These are phyloP conservation scores for Lethocerus indicus DNA, from an alignment of 1,140 invertebrate species.

Conservation along the genomic window DNA sequence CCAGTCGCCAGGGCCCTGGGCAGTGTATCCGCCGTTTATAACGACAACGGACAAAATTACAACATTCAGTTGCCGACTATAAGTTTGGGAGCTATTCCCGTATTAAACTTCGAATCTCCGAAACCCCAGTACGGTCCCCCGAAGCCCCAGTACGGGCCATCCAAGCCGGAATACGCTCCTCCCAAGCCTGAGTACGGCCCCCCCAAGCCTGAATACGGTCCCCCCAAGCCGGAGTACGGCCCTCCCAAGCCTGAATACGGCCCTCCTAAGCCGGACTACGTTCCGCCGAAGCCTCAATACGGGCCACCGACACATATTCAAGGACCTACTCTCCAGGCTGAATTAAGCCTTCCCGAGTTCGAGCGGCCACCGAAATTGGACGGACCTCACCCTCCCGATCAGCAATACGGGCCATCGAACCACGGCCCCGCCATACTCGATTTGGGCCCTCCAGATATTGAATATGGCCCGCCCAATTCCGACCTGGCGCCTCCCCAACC, in stretches of 20 bases:
- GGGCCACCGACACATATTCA: constrained; percentile 7
- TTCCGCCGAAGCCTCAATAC: constrained; percentile 11
- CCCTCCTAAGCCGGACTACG: constrained; percentile 11
- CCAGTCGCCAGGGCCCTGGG: constrained; percentile 31
- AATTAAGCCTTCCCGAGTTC: neutral
- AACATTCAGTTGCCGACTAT: constrained; percentile 12
- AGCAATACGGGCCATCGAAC: constrained; percentile 6
- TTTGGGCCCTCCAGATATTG: constrained; percentile 2
- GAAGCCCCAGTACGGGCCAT: constrained; percentile 8
- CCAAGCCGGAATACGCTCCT: constrained; percentile 7
- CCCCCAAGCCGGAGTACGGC: constrained; percentile 11
- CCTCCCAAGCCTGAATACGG: constrained; percentile 8
- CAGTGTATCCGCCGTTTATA: neutral
- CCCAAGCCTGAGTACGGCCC: constrained; percentile 9
- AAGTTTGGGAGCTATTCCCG: constrained; percentile 3
- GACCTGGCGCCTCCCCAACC: no score
- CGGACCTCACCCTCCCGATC: constrained; percentile 6
- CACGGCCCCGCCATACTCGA: neutral
- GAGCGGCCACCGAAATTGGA: no score
- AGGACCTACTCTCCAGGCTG: constrained; percentile 5
- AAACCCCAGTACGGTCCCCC: constrained; percentile 6
- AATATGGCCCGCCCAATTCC: constrained; percentile 8
- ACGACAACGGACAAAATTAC: constrained; percentile 6
- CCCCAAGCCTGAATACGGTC: constrained; percentile 10
- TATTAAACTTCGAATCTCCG: constrained; percentile 4